Percentiles rank a stretch among this genome's conserved stretches.
These are phyloP conservation scores for Eumeta japonica DNA, from an alignment of 1,140 invertebrate species.

Conservation along the genomic window DNA sequence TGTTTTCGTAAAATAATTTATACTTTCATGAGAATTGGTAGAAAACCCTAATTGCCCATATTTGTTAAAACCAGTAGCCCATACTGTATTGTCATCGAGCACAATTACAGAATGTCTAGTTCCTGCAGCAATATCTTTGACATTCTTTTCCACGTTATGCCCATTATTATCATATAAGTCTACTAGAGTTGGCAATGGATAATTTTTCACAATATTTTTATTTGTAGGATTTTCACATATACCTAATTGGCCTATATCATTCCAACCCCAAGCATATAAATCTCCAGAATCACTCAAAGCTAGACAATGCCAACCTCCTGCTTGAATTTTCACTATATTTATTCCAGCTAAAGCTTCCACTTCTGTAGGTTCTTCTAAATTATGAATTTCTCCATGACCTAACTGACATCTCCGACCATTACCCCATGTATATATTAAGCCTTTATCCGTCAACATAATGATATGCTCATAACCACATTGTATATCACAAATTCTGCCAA, in stretches of 20 bases:
- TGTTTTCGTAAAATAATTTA: slow-evolving; percentile 28
- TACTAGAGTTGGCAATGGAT: slow-evolving; percentile 56
- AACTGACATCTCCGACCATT: slow-evolving; percentile 77
- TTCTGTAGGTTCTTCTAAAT: slow-evolving; percentile 61
- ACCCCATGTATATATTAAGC: slow-evolving; percentile 78
- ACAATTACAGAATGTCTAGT: slow-evolving; percentile 65
- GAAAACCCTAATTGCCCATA: slow-evolving; percentile 69
- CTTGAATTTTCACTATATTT: slow-evolving; percentile 65
- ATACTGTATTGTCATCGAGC: slow-evolving; percentile 62
- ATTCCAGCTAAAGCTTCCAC: slow-evolving; percentile 75
- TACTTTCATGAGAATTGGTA: slow-evolving; percentile 14
- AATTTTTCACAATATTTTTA: slow-evolving; percentile 18
- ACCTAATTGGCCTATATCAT: slow-evolving; percentile 82
- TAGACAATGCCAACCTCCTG: slow-evolving; percentile 83
- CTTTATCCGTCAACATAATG: slow-evolving; percentile 68
- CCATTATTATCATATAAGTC: slow-evolving; percentile 56
- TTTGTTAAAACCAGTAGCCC: slow-evolving; percentile 72
- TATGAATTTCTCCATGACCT: slow-evolving; percentile 70
- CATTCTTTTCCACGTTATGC: slow-evolving; percentile 39
- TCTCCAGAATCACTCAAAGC: slow-evolving; percentile 75
- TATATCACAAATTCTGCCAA: slow-evolving; percentile 62
- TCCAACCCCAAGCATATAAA: slow-evolving; percentile 91
- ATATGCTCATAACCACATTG: slow-evolving; percentile 78
- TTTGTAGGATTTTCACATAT: slow-evolving; percentile 32
- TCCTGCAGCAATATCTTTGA: slow-evolving; percentile 66